phyloP scores from a whole-genome alignment of 1,140 invertebrate species.

The Hylaeus volcanicus region DNA sequence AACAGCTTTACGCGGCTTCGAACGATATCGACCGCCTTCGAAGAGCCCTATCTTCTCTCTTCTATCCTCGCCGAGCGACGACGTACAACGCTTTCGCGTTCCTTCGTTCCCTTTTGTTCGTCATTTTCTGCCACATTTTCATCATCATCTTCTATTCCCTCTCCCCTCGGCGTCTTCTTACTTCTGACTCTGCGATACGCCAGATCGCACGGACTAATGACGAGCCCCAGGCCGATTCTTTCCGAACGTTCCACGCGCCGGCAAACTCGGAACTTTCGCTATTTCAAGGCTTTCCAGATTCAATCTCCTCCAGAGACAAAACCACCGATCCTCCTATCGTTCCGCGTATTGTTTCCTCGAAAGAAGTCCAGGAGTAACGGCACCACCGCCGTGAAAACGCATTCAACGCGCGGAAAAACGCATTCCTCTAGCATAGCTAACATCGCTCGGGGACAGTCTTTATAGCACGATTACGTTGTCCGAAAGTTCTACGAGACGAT shows the following conservation, averaged over 20 bases:
- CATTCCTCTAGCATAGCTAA: too few species aligned
- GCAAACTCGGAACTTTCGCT: slow-evolving; percentile 16
- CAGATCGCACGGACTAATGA: slow-evolving; percentile 65
- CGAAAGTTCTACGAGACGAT: too few species aligned
- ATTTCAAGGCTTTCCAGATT: slow-evolving; percentile 26
- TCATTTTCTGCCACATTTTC: slow-evolving; percentile 61
- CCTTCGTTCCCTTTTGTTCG: slow-evolving; percentile 36
- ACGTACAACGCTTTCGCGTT: slow-evolving; percentile 16
- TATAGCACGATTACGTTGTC: too few species aligned
- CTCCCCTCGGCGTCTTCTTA: not conserved
- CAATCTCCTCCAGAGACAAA: not conserved
- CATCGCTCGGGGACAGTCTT: too few species aligned
- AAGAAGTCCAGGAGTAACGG: too few species aligned
- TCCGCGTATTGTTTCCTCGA: too few species aligned
- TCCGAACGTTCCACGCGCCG: slow-evolving; percentile 27
- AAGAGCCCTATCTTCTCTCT: slow-evolving; percentile 23
- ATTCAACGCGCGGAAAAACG: too few species aligned
- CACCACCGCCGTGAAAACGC: too few species aligned
- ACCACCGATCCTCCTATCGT: not conserved
- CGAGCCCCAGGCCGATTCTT: slow-evolving; percentile 46
- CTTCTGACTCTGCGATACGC: slow-evolving; percentile 49
- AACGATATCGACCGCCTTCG: slow-evolving; percentile 61
- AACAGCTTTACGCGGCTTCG: slow-evolving; percentile 61
- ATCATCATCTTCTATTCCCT: slow-evolving; percentile 39
- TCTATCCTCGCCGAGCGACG: slow-evolving; percentile 1